Evolutionary conservation across 1,140 invertebrate genomes (phyloP).

Genomic region (Pseudomyrmex dendroicus): DNA sequence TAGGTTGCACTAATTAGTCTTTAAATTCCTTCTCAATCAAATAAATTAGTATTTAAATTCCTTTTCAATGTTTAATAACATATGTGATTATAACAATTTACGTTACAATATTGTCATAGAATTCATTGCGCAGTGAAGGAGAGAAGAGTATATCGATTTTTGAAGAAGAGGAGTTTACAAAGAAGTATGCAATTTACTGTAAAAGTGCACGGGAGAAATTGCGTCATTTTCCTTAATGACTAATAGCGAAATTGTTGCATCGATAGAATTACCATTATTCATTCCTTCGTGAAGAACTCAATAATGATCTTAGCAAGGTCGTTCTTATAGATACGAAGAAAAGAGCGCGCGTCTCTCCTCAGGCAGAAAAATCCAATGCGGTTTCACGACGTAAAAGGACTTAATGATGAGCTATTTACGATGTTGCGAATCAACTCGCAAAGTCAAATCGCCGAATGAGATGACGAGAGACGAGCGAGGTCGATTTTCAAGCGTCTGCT

Average conservation of each 20-base stretch:
- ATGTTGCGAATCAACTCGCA: constrained; percentile 51
- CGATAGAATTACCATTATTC: constrained; percentile 35
- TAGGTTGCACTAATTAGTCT: too few relatives aligned
- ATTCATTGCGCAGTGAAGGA: too few relatives aligned
- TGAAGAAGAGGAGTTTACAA: background rate
- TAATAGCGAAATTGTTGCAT: constrained; percentile 25
- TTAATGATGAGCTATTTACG: constrained; percentile 64
- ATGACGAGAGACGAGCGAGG: constrained; percentile 8
- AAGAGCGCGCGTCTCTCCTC: constrained; percentile 1
- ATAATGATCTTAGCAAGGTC: constrained; percentile 29
- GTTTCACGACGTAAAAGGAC: constrained; percentile 48
- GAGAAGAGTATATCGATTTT: background rate
- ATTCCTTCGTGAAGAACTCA: background rate
- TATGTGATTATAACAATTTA: too few relatives aligned
- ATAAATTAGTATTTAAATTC: too few relatives aligned
- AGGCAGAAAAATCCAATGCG: constrained; percentile 36
- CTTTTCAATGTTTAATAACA: too few relatives aligned
- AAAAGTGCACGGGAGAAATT: background rate
- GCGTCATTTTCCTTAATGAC: constrained; percentile 17
- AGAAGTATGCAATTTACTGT: constrained; percentile 14
- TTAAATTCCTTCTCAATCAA: too few relatives aligned
- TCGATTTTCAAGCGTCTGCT: constrained; percentile 62
- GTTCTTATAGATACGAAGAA: background rate
- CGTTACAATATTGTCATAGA: too few relatives aligned
- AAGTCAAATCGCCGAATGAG: constrained; percentile 39